These are phyloP conservation scores for Melipona quadrifasciata DNA, from an alignment of 1,140 invertebrate genomes.

Conservation along the genomic window DNA sequence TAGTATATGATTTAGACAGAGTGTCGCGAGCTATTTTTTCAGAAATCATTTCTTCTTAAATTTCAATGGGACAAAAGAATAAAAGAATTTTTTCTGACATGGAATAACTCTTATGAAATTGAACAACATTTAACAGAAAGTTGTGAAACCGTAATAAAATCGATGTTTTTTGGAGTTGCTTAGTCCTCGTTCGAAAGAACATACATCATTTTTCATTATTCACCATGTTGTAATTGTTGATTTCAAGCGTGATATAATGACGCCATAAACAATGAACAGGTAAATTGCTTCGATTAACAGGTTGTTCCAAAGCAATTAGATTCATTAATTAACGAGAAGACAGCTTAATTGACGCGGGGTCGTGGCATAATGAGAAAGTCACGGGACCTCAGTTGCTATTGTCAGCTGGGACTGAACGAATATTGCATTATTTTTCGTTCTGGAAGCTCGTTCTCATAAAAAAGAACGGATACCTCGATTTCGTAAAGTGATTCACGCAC, in stretches of 20 bases:
- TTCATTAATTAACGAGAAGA: slow-evolving; percentile 10
- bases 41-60: too few relatives aligned
- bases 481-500: not conserved
- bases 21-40: too few relatives aligned
- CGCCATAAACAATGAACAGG: not conserved
- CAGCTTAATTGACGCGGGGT: not conserved
- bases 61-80: too few relatives aligned
- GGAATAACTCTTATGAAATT: too few relatives aligned
- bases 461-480: not conserved
- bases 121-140: too few relatives aligned
- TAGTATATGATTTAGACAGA: too few relatives aligned
- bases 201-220: too few relatives aligned
- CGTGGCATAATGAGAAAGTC: not conserved
- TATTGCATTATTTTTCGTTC: not conserved
- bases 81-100: too few relatives aligned
- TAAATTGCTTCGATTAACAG: not conserved
- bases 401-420: not conserved
- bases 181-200: too few relatives aligned
- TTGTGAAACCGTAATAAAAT: too few relatives aligned
- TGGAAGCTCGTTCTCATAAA: not conserved
- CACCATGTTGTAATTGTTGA: too few relatives aligned
- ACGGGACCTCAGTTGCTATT: not conserved
- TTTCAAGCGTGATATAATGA: not conserved
- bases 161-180: too few relatives aligned
- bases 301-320: not conserved